Base-by-base conservation (phyloP, 1,140 invertebrate genomes). In the Temnothorax curvispinosus region DNA sequence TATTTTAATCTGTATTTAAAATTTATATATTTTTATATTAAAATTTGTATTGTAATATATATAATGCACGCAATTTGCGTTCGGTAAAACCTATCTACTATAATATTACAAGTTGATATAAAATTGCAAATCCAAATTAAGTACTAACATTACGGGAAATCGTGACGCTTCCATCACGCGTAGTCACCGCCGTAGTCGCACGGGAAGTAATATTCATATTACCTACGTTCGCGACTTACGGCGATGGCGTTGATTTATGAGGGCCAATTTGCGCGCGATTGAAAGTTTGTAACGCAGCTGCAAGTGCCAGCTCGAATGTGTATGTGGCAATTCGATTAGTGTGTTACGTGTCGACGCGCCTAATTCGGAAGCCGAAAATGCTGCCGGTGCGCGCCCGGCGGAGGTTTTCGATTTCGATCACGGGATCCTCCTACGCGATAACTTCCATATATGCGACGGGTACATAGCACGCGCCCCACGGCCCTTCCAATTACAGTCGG, bases 261-360 rank as follows among this genome's bases (percentile, higher is more conserved):
- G 44, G 52, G 18, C n/a, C 50, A 78, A 87, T 77, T 86, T 58
- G 54, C 27, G 47, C 71, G 27, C 9, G 15, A 60, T 75, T 60
- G 85, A 86, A 78, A 71, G 78, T 81, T 81, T 58, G 50, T 56
- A 71, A 35, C 35, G 65, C 50, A 78, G 35, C 32, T 41, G 50
- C 38, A 75, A 75, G 21, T 56, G 78, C n/a, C 65, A 27, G 65
- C 38, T 11, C 52, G 38, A 21, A 13, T 44, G 52, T 32, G 21
- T 27, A 27, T 18, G 78, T 18, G 13, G 64, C 50, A 27, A 91
- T 89, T 88, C 81, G 87, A 88, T 88, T 88, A 87, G 41, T 52
- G 32, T 60, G 35, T 75, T 69, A 69, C 18, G 77, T 75, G 69
- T 88, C 87, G 86, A 88, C 80, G 69, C 69, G 87, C 56, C 87